These are phyloP conservation scores for Scaptomyza graminum DNA, from an alignment of 1,140 invertebrate species.

Conservation along the genomic window DNA sequence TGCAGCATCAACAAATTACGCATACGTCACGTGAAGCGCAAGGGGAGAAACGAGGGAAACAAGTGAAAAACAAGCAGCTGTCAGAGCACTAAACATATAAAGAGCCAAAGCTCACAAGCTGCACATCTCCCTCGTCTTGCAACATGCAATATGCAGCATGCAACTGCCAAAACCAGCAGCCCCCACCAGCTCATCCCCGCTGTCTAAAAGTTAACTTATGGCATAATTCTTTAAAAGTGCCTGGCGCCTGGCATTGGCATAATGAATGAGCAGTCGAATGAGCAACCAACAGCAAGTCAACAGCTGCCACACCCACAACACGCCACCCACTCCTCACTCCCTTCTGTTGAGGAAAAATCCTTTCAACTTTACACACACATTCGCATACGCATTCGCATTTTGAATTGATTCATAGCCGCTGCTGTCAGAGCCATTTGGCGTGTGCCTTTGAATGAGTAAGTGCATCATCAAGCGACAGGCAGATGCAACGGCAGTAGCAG, in stretches of 20 bases:
- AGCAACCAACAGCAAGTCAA: slow-evolving; percentile 58
- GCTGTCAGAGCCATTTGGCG: slow-evolving; percentile 43
- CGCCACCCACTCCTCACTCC: neutral
- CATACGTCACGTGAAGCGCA: slow-evolving; percentile 62
- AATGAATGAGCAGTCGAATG: slow-evolving; percentile 69
- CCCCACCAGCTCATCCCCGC: slow-evolving; percentile 6
- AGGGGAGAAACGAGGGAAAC: neutral
- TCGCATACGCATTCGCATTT: slow-evolving; percentile 13
- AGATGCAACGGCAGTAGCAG: neutral
- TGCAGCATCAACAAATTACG: slow-evolving; percentile 70
- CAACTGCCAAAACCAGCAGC: slow-evolving; percentile 59
- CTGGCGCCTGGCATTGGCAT: slow-evolving; percentile 70
- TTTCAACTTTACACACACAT: slow-evolving; percentile 39
- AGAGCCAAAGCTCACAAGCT: slow-evolving; percentile 37
- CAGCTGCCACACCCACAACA: slow-evolving; percentile 39
- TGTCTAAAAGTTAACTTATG: slow-evolving; percentile 66
- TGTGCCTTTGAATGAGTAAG: slow-evolving; percentile 43
- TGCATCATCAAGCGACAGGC: slow-evolving; percentile 33
- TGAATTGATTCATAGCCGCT: slow-evolving; percentile 46
- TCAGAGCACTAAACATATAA: slow-evolving; percentile 35
- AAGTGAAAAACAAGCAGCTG: slow-evolving; percentile 41
- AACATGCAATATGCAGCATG: slow-evolving; percentile 58
- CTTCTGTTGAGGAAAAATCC: slow-evolving; percentile 10
- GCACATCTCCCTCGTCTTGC: slow-evolving; percentile 16
- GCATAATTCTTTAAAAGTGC: slow-evolving; percentile 72